Evolutionary conservation across 2,888 invertebrate species (phyloP).

Genomic region (Myopa testacea): DNA sequence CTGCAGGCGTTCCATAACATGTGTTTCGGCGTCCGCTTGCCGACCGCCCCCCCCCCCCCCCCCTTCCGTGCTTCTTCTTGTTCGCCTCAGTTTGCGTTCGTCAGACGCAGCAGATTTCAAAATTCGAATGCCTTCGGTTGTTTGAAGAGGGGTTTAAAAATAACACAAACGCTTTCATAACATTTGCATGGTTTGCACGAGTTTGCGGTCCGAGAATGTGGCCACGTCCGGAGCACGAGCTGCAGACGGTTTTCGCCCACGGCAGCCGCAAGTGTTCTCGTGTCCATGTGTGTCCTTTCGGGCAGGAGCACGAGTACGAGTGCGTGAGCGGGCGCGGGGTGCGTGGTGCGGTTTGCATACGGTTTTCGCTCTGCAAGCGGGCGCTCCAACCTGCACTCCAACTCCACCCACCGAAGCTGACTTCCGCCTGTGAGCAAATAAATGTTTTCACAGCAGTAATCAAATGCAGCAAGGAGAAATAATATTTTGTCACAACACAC

Average conservation of each 20-base stretch:
- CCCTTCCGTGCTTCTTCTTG: too few relatives aligned
- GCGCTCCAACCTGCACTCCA: conserved; percentile 13
- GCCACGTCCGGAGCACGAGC: not conserved
- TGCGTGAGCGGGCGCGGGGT: conserved; percentile 10
- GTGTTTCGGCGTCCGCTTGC: not conserved
- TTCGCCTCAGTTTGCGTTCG: not conserved
- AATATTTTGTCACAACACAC: conserved; percentile 24
- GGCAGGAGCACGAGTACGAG: not conserved
- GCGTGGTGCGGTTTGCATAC: not conserved
- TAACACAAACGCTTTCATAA: conserved; percentile 42
- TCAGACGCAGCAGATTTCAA: conserved; percentile 35
- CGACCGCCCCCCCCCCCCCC: too few relatives aligned
- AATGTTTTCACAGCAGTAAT: conserved; percentile 40
- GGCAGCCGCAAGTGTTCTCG: conserved; percentile 20
- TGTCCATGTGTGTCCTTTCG: conserved; percentile 13
- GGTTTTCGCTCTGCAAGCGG: not conserved
- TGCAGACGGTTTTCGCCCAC: conserved; percentile 22
- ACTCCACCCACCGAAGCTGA: not conserved
- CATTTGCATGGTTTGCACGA: conserved; percentile 21
- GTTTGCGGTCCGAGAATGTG: conserved; percentile 19
- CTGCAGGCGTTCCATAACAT: not conserved
- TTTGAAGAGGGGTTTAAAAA: conserved; percentile 46
- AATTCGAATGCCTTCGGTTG: conserved; percentile 46
- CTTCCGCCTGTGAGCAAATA: conserved; percentile 27
- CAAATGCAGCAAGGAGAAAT: conserved; percentile 36